Base-by-base conservation (phyloP, 2,888 invertebrate genomes). In the Nomada lathburiana region DNA sequence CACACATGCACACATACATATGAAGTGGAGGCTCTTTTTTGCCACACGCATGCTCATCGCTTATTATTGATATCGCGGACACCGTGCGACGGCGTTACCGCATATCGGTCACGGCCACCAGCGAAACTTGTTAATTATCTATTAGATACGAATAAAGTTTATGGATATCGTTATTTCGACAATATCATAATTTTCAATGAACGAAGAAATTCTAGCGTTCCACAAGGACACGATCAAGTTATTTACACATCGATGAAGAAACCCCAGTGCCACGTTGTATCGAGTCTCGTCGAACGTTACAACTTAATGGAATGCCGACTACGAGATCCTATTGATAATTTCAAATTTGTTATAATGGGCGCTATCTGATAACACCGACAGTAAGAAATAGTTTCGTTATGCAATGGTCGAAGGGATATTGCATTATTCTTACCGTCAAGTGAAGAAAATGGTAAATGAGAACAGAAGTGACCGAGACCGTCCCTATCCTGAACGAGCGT, bases 91-190 rank as follows among this genome's bases (percentile, higher is more conserved):
- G 72, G 47, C 62, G 83, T 78, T 77, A 74, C 70, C 83, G 79
- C 89, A 88, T 87, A 85, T 84, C 85, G 83, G 82, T 80, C 81
- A 84, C 83, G 84, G 82, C 75, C 86, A 87, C 79, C 75, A 47
- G 52, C 74, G 76, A 85, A 85, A 71, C 85, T 36, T 75, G 82
- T 86, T 86, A 86, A 86, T 85, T 84, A 87, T 87, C 85, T 85
- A 87, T 87, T 85, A 87, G 78, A 82, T 76, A 64, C 68, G 73
- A 69, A 73, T 52, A 18, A 52, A 67, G 62, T 63, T 76, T 71
- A 76, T 20, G 55, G 67, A 81, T 81, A 82, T 76, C 62, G 42
- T 52, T 59, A 71, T 36, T 29, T 29, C 50, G 20, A 20, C 20
- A 36, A 65, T 44, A 59, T 57, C 36, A 16, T 62, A 36, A 67